Conservation (phyloP, 2,797 vertebrate genomes). For the Loriculus beryllinus region DNA sequence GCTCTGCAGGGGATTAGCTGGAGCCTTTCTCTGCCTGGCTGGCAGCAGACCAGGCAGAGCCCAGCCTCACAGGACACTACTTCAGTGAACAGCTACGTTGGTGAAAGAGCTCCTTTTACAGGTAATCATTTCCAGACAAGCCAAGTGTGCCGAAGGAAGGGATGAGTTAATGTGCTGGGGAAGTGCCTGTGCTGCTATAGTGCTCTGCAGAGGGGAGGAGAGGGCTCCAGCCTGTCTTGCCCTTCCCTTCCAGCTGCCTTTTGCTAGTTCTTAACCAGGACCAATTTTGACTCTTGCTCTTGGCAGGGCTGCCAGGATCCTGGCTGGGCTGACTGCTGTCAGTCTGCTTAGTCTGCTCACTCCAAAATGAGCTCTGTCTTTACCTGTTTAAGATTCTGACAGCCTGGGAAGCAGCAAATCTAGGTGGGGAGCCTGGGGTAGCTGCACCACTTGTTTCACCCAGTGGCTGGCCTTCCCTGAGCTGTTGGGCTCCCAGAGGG, state of each 20-base stretch:
- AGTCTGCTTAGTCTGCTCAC: rapidly evolving
- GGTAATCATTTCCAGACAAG: neutral
- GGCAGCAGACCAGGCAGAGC: constrained; percentile 18
- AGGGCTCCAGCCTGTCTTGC: neutral
- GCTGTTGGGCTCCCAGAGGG: neutral
- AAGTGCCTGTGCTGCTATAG: neutral
- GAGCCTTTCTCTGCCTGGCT: neutral
- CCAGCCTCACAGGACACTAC: neutral
- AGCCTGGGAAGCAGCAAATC: neutral
- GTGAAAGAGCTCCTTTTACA: constrained; percentile 21
- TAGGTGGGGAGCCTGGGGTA: neutral
- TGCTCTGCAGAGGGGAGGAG: neutral
- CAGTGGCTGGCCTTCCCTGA: neutral
- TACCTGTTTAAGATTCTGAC: rapidly evolving
- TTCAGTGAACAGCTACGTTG: neutral
- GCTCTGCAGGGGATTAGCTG: neutral
- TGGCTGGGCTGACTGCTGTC: neutral
- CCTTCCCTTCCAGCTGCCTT: neutral
- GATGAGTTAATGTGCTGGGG: neutral
- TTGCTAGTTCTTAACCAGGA: neutral
- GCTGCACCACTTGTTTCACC: neutral
- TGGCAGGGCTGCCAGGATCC: neutral
- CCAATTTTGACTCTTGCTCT: neutral
- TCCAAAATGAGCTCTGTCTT: neutral
- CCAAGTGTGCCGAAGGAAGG: neutral